Percentiles rank a stretch among this genome's conserved stretches.
phyloP scores from a whole-genome alignment of 1,140 invertebrate genomes.

The Drosophila equinoxialis region DNA sequence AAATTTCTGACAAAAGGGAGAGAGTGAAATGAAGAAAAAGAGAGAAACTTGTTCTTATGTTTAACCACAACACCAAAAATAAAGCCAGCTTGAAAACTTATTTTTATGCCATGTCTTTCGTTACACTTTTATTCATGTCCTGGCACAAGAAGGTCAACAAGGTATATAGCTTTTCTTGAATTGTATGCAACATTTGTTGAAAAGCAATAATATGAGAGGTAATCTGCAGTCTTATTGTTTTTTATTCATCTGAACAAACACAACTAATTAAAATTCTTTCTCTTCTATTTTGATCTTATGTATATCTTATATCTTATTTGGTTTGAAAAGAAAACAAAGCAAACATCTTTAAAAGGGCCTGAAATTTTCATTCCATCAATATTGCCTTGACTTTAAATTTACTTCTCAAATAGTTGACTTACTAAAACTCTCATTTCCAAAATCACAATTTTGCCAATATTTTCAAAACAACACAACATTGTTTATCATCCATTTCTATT shows the following conservation, averaged over 20 bases:
- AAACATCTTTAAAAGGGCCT: too few relatives aligned
- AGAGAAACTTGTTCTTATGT: slow-evolving; percentile 1
- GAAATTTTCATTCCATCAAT: background rate
- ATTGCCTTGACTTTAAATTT: background rate
- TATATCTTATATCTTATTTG: too few relatives aligned
- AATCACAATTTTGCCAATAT: background rate
- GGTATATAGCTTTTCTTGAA: background rate
- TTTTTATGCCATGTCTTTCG: slow-evolving; percentile 9
- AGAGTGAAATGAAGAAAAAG: background rate
- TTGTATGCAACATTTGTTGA: too few relatives aligned
- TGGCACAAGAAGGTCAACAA: background rate
- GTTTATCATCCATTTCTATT: background rate
- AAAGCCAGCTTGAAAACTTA: slow-evolving; percentile 9
- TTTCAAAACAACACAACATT: too few relatives aligned
- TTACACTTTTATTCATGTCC: background rate
- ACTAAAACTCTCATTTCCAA: background rate
- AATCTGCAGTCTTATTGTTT: too few relatives aligned
- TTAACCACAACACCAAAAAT: slow-evolving; percentile 6
- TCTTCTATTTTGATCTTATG: too few relatives aligned
- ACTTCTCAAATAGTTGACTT: background rate
- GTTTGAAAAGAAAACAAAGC: too few relatives aligned
- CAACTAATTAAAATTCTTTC: too few relatives aligned
- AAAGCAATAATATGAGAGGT: too few relatives aligned
- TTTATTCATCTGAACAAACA: too few relatives aligned
- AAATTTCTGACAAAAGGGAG: background rate